Conservation (phyloP, 2,797 vertebrate species). For the Heliangelus exortis region DNA sequence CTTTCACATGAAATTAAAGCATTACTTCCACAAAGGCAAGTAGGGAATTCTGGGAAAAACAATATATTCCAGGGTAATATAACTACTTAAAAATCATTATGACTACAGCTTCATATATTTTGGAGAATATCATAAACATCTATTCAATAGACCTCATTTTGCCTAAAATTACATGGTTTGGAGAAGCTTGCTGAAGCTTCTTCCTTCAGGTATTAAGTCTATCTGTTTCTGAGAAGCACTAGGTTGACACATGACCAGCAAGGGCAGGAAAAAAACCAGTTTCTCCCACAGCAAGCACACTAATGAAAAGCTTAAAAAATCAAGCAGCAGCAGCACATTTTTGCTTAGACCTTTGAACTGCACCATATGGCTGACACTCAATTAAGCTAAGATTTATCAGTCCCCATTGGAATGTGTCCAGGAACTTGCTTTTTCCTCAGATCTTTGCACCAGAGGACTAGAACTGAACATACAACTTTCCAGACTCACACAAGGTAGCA, state of each 20-base stretch:
- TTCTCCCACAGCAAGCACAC: not conserved
- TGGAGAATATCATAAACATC: not conserved
- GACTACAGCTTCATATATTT: not conserved
- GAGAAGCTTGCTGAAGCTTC: not conserved
- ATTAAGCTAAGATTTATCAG: slow-evolving; percentile 48
- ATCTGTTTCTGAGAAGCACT: not conserved
- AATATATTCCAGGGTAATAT: not conserved
- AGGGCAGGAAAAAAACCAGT: slow-evolving; percentile 15
- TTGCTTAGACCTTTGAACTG: slow-evolving; percentile 52
- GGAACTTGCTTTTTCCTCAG: not conserved
- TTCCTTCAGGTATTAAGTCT: not conserved
- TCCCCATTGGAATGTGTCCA: not conserved
- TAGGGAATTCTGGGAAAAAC: not conserved
- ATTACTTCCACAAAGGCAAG: not conserved
- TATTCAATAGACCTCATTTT: not conserved
- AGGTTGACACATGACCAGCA: not conserved
- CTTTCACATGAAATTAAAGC: not conserved
- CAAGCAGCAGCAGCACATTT: slow-evolving; percentile 28
- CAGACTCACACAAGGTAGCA: not conserved
- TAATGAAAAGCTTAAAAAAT: slow-evolving; percentile 36
- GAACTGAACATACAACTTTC: not conserved
- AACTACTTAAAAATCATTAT: not conserved
- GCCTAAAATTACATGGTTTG: not conserved
- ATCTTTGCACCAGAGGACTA: slow-evolving; percentile 7
- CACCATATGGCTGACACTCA: slow-evolving; percentile 34